Base-by-base conservation (phyloP, 2,113 vertebrate genomes). In the Jaculus jaculus region DNA sequence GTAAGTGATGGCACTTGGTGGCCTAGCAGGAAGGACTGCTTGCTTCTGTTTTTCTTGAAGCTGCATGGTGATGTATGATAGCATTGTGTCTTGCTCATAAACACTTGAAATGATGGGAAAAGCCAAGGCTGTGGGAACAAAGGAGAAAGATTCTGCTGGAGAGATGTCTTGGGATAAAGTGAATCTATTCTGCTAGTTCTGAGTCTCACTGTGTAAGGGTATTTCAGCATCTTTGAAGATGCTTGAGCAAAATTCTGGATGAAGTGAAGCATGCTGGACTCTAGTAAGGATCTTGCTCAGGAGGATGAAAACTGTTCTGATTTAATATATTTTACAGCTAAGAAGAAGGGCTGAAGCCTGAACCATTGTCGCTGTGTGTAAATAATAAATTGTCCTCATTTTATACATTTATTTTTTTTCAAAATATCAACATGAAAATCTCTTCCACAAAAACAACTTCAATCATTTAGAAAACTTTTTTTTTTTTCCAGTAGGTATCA, bases 61-160 rank as follows among this genome's bases (percentile, higher is more conserved):
- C 75, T 47, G 0, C 89, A 88, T 3, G 42, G 81, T 32, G 98
- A 99, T 30, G 95, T 97, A 96, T 98, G 98, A 75, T 98, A 97
- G 61, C 93, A 92, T 23, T 96, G 97, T 39, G 86, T 95, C 26
- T 93, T 97, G 74, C 28, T 23, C 80, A 83, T 63, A 65, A 87
- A n/a, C n/a, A n/a, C n/a, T n/a, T n/a, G n/a, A n/a, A n/a, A n/a
- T n/a, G n/a, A n/a, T n/a, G n/a, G n/a, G n/a, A n/a, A n/a, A n/a
- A n/a, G n/a, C n/a, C n/a, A n/a, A n/a, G n/a, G n/a, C n/a, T n/a
- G n/a, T n/a, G n/a, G n/a, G n/a, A n/a, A n/a, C n/a, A n/a, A n/a
- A n/a, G n/a, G n/a, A n/a, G n/a, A n/a, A n/a, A n/a, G n/a, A n/a
- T n/a, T n/a, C n/a, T n/a, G n/a, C n/a, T n/a, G n/a, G n/a, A n/a